phyloP scores from a whole-genome alignment of 1,140 invertebrate genomes.

The Rhopalosiphum padi region DNA sequence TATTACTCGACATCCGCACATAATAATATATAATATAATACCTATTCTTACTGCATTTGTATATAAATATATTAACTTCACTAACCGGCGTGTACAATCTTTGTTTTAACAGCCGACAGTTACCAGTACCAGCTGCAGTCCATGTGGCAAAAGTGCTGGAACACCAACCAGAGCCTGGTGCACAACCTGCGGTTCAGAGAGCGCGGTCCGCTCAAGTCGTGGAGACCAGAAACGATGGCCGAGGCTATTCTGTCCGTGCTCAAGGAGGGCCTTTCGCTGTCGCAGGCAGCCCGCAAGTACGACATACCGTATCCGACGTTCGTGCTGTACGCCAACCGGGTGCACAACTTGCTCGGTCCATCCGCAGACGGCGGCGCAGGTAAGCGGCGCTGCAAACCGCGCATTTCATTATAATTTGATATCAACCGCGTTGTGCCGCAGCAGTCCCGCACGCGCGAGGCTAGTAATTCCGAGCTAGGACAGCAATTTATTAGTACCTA shows the following conservation, averaged over 20 bases:
- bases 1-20: neutral
- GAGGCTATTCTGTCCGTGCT: slow-evolving; percentile 90
- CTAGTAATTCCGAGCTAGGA: neutral
- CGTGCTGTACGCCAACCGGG: slow-evolving; percentile 90
- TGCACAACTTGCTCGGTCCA: slow-evolving; percentile 91
- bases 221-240: slow-evolving; percentile 92
- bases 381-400: slow-evolving; percentile 62
- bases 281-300: slow-evolving; percentile 88
- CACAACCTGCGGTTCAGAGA: slow-evolving; percentile 90
- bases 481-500: too few relatives aligned
- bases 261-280: slow-evolving; percentile 86
- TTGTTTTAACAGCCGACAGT: slow-evolving; percentile 76
- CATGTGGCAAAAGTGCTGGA: slow-evolving; percentile 95
- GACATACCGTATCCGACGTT: slow-evolving; percentile 94
- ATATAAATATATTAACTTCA: neutral
- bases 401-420: neutral
- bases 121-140: slow-evolving; percentile 93
- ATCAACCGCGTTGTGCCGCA: neutral
- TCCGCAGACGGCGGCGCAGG: slow-evolving; percentile 85
- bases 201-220: slow-evolving; percentile 87
- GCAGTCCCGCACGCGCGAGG: neutral
- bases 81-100: neutral
- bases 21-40: neutral
- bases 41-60: neutral
- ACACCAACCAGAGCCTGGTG: slow-evolving; percentile 84